Conservation (phyloP, 2,113 vertebrate genomes). For the Drymodes brunneopygia region DNA sequence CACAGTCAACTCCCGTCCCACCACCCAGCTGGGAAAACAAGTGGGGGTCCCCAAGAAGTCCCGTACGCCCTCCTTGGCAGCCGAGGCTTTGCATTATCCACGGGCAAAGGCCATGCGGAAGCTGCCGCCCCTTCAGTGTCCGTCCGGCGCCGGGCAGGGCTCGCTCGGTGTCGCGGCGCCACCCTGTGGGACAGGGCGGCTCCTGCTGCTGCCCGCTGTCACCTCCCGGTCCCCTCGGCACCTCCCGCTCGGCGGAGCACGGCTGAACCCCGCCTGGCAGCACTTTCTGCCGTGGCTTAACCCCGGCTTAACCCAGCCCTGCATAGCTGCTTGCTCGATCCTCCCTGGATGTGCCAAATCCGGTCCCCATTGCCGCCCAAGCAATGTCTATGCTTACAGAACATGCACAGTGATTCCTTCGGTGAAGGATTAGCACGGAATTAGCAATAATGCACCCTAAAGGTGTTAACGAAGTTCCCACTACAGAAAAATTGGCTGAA, state of each 20-base stretch:
- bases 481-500: background rate
- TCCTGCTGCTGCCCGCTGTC: background rate
- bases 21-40: background rate
- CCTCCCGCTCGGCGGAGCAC: accelerated
- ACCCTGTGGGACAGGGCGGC: background rate
- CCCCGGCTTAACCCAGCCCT: no score
- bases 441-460: background rate
- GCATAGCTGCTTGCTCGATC: accelerated
- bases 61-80: background rate
- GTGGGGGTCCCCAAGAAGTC: accelerated
- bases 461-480: background rate
- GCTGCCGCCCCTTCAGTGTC: accelerated
- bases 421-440: background rate
- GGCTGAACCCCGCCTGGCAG: background rate
- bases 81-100: background rate
- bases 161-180: background rate
- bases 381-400: background rate
- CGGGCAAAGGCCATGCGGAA: accelerated
- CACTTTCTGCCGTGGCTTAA: background rate
- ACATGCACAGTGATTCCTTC: background rate
- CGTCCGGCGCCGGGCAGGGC: background rate
- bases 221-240: accelerated
- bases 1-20: background rate
- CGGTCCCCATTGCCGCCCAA: accelerated
- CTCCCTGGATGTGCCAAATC: background rate